These are phyloP conservation scores for Lumbricus terrestris DNA, from an alignment of 2,888 invertebrate genomes.

Conservation along the genomic window DNA sequence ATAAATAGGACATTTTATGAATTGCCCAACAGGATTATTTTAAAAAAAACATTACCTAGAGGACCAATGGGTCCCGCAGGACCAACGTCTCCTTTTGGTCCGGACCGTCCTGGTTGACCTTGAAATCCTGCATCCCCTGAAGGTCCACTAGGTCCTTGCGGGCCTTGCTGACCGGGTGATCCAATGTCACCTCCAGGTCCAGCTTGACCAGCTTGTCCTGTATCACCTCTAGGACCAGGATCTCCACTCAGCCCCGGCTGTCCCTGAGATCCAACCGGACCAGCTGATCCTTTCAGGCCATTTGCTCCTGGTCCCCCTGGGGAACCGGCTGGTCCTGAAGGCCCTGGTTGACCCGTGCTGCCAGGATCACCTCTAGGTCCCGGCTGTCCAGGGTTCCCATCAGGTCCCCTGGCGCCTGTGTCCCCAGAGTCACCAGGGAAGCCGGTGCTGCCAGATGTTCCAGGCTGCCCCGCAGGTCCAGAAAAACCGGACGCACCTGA, in stretches of 20 bases:
- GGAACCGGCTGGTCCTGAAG: constrained; percentile 73
- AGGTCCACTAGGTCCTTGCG: constrained; percentile 65
- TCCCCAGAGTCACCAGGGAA: background rate
- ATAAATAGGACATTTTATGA: background rate
- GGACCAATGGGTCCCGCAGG: constrained; percentile 24
- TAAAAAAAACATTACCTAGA: constrained; percentile 61
- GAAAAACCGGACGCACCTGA: constrained; percentile 61
- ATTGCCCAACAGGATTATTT: background rate
- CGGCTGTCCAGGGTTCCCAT: constrained; percentile 19
- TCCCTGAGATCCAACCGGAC: constrained; percentile 18
- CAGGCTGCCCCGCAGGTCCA: constrained; percentile 22
- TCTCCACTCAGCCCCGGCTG: constrained; percentile 3
- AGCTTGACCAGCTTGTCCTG: constrained; percentile 31
- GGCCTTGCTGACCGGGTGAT: constrained; percentile 66
- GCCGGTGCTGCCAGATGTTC: constrained; percentile 23
- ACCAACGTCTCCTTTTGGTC: constrained; percentile 29
- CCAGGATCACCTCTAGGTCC: constrained; percentile 30
- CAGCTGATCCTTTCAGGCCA: constrained; percentile 15
- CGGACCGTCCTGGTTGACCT: constrained; percentile 6
- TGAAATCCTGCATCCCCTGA: constrained; percentile 60
- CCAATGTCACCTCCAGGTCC: constrained; percentile 57
- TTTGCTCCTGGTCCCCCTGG: constrained; percentile 65
- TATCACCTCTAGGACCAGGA: constrained; percentile 30
- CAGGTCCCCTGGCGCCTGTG: background rate
- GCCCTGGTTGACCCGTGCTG: constrained; percentile 62